Conservation (phyloP, 2,888 invertebrate species). For the Marasmarcha lunaedactyla region DNA sequence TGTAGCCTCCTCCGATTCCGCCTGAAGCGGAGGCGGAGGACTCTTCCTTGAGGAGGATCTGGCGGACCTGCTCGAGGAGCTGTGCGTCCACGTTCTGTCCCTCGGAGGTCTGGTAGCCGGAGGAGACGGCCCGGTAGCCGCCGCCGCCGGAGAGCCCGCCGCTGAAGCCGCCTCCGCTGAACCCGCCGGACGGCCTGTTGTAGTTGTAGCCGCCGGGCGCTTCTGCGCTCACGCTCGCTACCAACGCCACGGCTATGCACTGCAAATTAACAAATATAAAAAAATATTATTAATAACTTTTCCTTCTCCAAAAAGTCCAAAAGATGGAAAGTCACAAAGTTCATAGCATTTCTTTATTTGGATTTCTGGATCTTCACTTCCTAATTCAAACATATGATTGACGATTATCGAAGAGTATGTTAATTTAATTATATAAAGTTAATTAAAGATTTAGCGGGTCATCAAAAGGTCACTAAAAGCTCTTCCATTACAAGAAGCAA, state of each 20-base stretch:
- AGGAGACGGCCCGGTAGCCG: slow-evolving; percentile 80
- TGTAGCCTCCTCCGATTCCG: slow-evolving; percentile 69
- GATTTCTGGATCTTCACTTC: too few species aligned
- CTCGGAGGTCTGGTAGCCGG: slow-evolving; percentile 84
- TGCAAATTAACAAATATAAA: slow-evolving; percentile 59
- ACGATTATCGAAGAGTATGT: too few species aligned
- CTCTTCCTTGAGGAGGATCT: slow-evolving; percentile 87
- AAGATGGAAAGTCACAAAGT: slow-evolving; percentile 4
- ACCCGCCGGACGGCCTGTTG: slow-evolving; percentile 74
- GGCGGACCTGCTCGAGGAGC: slow-evolving; percentile 85
- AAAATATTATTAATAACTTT: slow-evolving; percentile 14
- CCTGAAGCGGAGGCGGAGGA: slow-evolving; percentile 70
- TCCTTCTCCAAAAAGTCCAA: slow-evolving; percentile 2
- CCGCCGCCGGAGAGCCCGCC: slow-evolving; percentile 71
- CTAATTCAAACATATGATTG: too few species aligned
- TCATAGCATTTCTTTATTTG: too few species aligned
- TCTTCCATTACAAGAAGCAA: too few species aligned
- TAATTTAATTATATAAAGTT: too few species aligned
- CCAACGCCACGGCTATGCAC: slow-evolving; percentile 87
- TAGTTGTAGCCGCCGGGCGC: slow-evolving; percentile 83
- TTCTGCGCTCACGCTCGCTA: slow-evolving; percentile 80
- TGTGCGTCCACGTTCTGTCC: slow-evolving; percentile 85
- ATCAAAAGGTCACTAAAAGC: too few species aligned
- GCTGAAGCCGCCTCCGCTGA: slow-evolving; percentile 35
- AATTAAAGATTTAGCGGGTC: too few species aligned